These are phyloP conservation scores for Phaenicophaeus curvirostris DNA, from an alignment of 2,797 vertebrate species.

Conservation along the genomic window DNA sequence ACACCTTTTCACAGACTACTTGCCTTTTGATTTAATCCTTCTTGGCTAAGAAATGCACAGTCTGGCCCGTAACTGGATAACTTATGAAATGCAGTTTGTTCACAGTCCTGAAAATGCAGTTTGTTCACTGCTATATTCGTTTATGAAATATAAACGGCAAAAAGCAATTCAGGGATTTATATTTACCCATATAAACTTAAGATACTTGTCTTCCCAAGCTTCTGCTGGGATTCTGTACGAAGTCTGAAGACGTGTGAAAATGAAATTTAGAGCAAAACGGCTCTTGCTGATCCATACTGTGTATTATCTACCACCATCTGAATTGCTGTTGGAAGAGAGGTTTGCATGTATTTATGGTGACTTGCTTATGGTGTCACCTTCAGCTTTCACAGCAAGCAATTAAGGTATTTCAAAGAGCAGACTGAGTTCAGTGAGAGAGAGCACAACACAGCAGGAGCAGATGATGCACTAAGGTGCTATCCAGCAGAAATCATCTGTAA, in stretches of 20 bases:
- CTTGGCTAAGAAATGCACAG: neutral
- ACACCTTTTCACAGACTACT: neutral
- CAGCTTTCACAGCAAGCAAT: constrained; percentile 19
- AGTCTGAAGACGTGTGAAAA: neutral
- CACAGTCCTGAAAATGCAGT: constrained; percentile 33
- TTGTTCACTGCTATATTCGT: constrained; percentile 25
- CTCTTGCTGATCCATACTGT: neutral
- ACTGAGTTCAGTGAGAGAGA: neutral
- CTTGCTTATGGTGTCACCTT: constrained; percentile 51
- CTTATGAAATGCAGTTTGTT: constrained; percentile 35
- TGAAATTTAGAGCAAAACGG: constrained; percentile 7
- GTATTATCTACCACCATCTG: neutral
- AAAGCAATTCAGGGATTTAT: constrained; percentile 36
- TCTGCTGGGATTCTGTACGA: neutral
- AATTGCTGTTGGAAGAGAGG: neutral
- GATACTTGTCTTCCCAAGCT: neutral
- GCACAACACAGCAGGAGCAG: constrained; percentile 37
- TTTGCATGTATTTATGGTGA: constrained; percentile 20
- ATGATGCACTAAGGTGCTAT: neutral
- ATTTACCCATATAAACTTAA: neutral
- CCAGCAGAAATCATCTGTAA: neutral
- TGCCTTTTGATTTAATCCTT: constrained; percentile 50
- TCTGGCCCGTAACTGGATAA: constrained; percentile 15
- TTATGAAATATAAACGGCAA: constrained; percentile 41
- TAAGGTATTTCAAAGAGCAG: neutral